These are phyloP conservation scores for Colostygia pectinataria DNA, from an alignment of 2,888 invertebrate species.

Conservation along the genomic window DNA sequence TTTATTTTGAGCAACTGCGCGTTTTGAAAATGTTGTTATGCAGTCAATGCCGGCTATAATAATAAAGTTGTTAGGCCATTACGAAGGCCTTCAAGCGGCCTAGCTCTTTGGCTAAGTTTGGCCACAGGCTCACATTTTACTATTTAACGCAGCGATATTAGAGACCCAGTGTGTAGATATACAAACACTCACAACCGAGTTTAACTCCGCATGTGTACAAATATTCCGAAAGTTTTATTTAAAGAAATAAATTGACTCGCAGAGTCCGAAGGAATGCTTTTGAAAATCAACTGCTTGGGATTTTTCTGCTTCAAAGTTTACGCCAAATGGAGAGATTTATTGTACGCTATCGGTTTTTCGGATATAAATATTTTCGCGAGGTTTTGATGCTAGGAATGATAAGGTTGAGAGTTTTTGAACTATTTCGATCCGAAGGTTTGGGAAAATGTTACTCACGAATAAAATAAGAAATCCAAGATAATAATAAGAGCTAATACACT, in stretches of 20 bases:
- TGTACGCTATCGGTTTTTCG: constrained; percentile 30
- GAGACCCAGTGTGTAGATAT: constrained; percentile 30
- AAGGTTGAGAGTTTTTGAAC: constrained; percentile 1
- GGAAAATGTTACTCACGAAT: not conserved
- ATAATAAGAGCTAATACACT: not conserved
- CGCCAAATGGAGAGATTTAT: constrained; percentile 42
- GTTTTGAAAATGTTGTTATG: too few species aligned
- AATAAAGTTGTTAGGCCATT: too few species aligned
- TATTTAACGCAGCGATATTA: constrained; percentile 14
- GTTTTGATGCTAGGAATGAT: constrained; percentile 18
- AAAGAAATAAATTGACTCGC: constrained; percentile 51
- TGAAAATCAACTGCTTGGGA: constrained; percentile 40
- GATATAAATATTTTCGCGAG: constrained; percentile 23
- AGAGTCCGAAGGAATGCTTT: constrained; percentile 35
- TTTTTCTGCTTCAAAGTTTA: constrained; percentile 39
- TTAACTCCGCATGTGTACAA: constrained; percentile 35
- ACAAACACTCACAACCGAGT: constrained; percentile 31
- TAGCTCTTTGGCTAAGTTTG: too few species aligned
- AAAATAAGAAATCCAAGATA: not conserved
- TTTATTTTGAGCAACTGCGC: too few species aligned
- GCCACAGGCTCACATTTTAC: too few species aligned
- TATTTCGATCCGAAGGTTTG: not conserved
- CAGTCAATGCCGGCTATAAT: too few species aligned
- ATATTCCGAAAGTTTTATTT: constrained; percentile 46
- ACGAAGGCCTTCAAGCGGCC: too few species aligned